Evolutionary conservation across 2,797 vertebrate genomes (phyloP).

Genomic region (Myotis daubentonii): DNA sequence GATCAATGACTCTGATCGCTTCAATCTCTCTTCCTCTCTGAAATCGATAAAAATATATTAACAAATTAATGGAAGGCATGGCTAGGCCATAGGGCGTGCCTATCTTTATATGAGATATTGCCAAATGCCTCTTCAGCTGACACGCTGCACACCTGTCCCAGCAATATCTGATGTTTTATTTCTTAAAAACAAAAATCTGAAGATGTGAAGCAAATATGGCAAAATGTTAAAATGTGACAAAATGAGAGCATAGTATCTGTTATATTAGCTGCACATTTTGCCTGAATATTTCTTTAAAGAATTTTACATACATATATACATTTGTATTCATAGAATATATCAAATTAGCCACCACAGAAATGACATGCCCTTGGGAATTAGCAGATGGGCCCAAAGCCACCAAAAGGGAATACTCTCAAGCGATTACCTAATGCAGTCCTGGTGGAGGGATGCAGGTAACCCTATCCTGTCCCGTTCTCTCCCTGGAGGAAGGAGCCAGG

Average conservation of each 20-base stretch:
- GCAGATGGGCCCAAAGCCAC: not conserved
- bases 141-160: not conserved
- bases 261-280: not conserved
- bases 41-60: too few relatives aligned
- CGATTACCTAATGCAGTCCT: not conserved
- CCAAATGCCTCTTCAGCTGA: not conserved
- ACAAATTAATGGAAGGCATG: not conserved
- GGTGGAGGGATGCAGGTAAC: not conserved
- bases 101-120: not conserved
- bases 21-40: too few relatives aligned
- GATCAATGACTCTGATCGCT: too few relatives aligned
- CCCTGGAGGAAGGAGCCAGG: not conserved
- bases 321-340: not conserved
- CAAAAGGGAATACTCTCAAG: not conserved
- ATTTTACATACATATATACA: not conserved
- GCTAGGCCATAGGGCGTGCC: not conserved
- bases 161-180: not conserved
- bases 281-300: not conserved
- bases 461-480: not conserved
- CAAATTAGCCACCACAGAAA: not conserved
- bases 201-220: not conserved
- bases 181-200: conserved; percentile 35
- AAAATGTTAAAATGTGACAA: not conserved
- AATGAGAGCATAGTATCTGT: not conserved
- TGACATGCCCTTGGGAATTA: not conserved